Evolutionary conservation across 2,888 invertebrate genomes (phyloP).

Genomic region (Chrysopilus asiliformis): DNA sequence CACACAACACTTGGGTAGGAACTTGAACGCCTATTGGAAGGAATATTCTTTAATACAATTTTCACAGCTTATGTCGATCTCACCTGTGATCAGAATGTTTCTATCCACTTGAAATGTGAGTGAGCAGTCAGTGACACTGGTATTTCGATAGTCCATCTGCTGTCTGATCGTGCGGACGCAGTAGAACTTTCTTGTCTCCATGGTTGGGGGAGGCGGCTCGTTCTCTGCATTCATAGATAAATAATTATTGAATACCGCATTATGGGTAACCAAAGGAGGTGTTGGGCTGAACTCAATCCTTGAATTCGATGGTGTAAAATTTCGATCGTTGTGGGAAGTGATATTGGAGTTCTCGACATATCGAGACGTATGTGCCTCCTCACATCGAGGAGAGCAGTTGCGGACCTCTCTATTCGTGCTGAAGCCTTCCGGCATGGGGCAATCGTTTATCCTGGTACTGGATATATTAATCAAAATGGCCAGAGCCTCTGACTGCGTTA

Average conservation of each 20-base stretch:
- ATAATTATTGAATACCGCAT: not conserved
- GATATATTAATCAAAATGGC: constrained; percentile 73
- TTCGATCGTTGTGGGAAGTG: too few species aligned
- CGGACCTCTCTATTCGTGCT: constrained; percentile 38
- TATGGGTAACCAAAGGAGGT: not conserved
- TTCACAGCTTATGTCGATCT: constrained; percentile 32
- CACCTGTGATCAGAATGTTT: constrained; percentile 58
- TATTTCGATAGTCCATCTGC: constrained; percentile 60
- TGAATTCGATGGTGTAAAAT: not conserved
- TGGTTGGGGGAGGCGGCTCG: constrained; percentile 17
- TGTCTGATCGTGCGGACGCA: constrained; percentile 53
- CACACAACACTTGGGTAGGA: constrained; percentile 51
- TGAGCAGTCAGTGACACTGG: constrained; percentile 60
- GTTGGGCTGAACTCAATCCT: not conserved
- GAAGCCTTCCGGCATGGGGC: constrained; percentile 62
- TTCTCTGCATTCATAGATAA: constrained; percentile 10
- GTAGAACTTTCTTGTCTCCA: constrained; percentile 47
- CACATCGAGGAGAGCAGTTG: constrained; percentile 38
- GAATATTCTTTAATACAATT: not conserved
- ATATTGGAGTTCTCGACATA: not conserved
- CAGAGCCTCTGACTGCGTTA: constrained; percentile 64
- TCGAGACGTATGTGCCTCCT: constrained; percentile 18
- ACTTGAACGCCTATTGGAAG: constrained; percentile 42
- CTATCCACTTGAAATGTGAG: constrained; percentile 70
- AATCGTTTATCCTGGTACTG: constrained; percentile 49